These are phyloP conservation scores for Hydrotaea cyrtoneurina DNA, from an alignment of 2,888 invertebrate species.

Conservation along the genomic window DNA sequence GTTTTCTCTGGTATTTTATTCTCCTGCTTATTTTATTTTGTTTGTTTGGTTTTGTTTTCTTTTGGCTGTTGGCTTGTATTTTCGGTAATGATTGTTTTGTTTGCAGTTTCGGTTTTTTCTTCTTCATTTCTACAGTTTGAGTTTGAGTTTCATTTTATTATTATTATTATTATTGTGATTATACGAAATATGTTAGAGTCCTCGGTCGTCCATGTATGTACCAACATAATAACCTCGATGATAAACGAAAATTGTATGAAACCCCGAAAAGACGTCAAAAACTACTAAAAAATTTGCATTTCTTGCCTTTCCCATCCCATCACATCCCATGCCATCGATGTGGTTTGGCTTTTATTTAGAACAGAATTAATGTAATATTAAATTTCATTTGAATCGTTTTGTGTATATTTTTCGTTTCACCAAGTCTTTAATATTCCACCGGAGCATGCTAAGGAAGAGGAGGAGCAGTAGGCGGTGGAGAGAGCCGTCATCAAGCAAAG, in stretches of 20 bases:
- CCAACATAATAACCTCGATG: not conserved
- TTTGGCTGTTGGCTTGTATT: too few species aligned
- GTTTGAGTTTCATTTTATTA: too few species aligned
- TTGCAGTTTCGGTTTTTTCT: not conserved
- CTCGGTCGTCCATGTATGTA: not conserved
- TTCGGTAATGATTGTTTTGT: too few species aligned
- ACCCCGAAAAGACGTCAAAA: not conserved
- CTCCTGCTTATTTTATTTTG: not conserved
- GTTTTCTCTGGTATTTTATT: slow-evolving; percentile 17
- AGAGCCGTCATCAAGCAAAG: too few species aligned
- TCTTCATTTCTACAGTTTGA: not conserved
- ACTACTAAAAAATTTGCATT: slow-evolving; percentile 3
- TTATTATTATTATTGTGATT: slow-evolving; percentile 10
- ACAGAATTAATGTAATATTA: slow-evolving; percentile 50
- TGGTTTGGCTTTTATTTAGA: not conserved
- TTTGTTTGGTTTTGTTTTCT: too few species aligned
- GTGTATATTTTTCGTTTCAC: not conserved
- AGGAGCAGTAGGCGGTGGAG: too few species aligned
- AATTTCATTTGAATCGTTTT: slow-evolving; percentile 50
- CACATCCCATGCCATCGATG: not conserved
- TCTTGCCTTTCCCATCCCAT: not conserved
- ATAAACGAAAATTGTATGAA: not conserved
- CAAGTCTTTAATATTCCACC: too few species aligned
- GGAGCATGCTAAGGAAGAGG: too few species aligned
- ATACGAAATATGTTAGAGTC: not conserved